These are phyloP conservation scores for Podarcis raffonei DNA, from an alignment of 2,113 vertebrate species.

Conservation along the genomic window DNA sequence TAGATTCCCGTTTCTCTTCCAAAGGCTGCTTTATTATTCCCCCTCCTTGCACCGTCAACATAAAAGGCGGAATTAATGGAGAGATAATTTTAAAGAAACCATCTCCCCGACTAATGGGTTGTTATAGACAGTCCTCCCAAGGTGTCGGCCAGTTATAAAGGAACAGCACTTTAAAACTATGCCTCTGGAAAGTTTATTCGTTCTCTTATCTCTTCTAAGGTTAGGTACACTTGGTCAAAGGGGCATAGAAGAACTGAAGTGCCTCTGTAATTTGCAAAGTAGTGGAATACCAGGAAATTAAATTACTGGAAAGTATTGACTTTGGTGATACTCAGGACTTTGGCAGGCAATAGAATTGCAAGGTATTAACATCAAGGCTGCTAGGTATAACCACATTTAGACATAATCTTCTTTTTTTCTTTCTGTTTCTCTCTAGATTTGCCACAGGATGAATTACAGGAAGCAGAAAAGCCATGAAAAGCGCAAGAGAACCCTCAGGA, in stretches of 20 bases:
- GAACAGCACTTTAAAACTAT: neutral
- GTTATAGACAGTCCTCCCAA: neutral
- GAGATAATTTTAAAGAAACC: constrained; percentile 4
- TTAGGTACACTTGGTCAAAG: neutral
- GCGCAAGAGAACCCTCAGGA: constrained; percentile 32
- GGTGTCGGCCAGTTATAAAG: neutral
- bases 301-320: constrained; percentile 39
- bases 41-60: constrained; percentile 6
- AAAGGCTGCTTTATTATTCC: neutral
- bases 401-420: constrained; percentile 31
- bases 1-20: constrained; percentile 4
- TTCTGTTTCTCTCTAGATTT: constrained; percentile 61
- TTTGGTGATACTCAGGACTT: constrained; percentile 31
- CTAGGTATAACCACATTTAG: constrained; percentile 30
- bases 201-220: constrained; percentile 8
- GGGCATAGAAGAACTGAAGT: neutral
- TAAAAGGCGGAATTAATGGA: constrained; percentile 29
- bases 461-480: constrained; percentile 60
- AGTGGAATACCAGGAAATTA: constrained; percentile 4
- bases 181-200: neutral
- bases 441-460: constrained; percentile 54
- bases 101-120: neutral
- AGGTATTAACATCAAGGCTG: neutral
- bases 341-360: constrained; percentile 14
- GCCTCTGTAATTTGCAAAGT: neutral